A percentile compares a stretch with the other conserved stretches of the same genome.
Evolutionary conservation across 2,888 invertebrate genomes (phyloP).

Genomic region (Silvanus unidentatus): DNA sequence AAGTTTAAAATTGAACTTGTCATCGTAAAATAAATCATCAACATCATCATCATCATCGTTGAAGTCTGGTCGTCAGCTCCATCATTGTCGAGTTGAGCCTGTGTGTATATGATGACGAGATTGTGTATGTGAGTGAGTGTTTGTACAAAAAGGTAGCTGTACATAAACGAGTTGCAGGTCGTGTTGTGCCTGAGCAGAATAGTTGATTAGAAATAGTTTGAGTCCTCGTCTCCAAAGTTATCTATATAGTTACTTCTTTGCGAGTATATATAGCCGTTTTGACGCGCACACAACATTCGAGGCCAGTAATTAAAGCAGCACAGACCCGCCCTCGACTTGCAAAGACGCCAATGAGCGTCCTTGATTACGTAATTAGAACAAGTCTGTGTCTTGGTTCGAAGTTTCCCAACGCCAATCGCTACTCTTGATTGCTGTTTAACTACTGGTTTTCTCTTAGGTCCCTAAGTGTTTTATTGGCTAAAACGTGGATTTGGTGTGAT

Average conservation of each 20-base stretch:
- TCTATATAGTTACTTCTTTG: background rate
- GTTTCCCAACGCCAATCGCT: slow-evolving; percentile 35
- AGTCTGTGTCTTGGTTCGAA: slow-evolving; percentile 36
- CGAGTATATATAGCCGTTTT: slow-evolving; percentile 8
- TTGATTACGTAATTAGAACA: slow-evolving; percentile 48
- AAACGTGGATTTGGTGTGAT: too few species aligned
- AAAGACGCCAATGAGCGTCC: slow-evolving; percentile 37
- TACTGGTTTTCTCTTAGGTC: slow-evolving; percentile 29
- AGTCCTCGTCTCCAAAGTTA: background rate
- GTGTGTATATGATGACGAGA: background rate
- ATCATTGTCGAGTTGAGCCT: too few species aligned
- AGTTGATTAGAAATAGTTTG: slow-evolving; percentile 9
- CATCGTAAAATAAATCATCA: too few species aligned
- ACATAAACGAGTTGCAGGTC: slow-evolving; percentile 14
- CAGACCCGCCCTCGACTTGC: slow-evolving; percentile 34
- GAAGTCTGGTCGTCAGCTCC: too few species aligned
- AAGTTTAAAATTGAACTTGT: too few species aligned
- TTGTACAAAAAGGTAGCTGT: slow-evolving; percentile 12
- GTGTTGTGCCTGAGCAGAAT: slow-evolving; percentile 16
- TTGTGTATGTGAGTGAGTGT: slow-evolving; percentile 12
- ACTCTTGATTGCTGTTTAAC: slow-evolving; percentile 33
- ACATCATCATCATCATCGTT: too few species aligned
- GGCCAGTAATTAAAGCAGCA: slow-evolving; percentile 43
- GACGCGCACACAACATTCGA: slow-evolving; percentile 12
- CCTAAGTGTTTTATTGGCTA: too few species aligned